Conservation (phyloP, 2,888 invertebrate species). For the Gibbula magus region DNA sequence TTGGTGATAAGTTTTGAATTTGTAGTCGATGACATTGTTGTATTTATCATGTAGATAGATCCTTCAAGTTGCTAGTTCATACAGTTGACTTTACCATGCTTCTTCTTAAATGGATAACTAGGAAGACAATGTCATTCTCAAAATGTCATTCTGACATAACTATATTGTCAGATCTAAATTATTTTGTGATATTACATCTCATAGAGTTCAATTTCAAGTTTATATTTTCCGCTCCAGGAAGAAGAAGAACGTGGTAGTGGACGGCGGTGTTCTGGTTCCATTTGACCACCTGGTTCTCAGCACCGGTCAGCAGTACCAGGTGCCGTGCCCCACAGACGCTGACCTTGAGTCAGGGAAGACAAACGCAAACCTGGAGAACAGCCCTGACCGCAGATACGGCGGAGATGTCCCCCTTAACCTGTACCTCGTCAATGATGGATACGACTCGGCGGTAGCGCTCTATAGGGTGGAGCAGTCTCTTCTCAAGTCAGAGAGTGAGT, state of each 20-base stretch:
- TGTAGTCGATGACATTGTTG: too few relatives aligned
- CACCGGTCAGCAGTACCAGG: conserved; percentile 73
- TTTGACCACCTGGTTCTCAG: conserved; percentile 74
- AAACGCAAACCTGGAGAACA: conserved; percentile 53
- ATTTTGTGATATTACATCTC: too few relatives aligned
- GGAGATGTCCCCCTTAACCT: conserved; percentile 67
- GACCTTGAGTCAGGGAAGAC: conserved; percentile 54
- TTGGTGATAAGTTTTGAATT: too few relatives aligned
- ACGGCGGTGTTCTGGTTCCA: conserved; percentile 66
- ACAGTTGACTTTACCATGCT: too few relatives aligned
- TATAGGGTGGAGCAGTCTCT: conserved; percentile 68
- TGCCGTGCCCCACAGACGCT: conserved; percentile 67
- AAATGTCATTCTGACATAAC: too few relatives aligned
- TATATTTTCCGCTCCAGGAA: conserved; percentile 53
- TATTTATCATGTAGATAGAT: too few relatives aligned
- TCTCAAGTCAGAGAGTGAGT: conserved; percentile 59
- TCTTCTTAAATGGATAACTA: too few relatives aligned
- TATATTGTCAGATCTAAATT: too few relatives aligned
- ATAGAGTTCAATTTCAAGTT: neutral
- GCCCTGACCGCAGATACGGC: conserved; percentile 57
- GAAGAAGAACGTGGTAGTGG: conserved; percentile 71
- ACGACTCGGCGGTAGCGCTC: conserved; percentile 70
- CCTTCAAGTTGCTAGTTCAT: too few relatives aligned
- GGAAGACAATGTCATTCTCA: too few relatives aligned
- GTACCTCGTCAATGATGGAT: conserved; percentile 71